phyloP scores from a whole-genome alignment of 64 coral and sea anemone genomes.

The Exaiptasia diaphana region DNA sequence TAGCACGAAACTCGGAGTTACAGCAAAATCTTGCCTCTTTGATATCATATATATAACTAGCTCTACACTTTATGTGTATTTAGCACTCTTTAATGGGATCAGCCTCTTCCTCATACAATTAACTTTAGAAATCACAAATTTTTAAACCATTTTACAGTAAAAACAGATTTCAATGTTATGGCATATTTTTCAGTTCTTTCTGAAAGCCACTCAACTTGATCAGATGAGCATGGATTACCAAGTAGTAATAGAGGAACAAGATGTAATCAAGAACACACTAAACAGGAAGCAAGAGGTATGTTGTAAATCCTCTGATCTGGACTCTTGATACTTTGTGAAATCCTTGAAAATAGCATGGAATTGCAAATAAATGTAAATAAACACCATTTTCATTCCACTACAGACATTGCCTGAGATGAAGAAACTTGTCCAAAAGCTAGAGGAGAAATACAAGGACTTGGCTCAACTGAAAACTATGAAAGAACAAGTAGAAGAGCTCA shows the following conservation, averaged over 20 bases:
- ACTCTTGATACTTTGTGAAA: too few species aligned
- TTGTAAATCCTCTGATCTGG: neutral
- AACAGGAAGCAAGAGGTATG: constrained; percentile 74
- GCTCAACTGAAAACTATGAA: constrained; percentile 90
- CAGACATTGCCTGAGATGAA: constrained; percentile 62
- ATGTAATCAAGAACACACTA: constrained; percentile 71
- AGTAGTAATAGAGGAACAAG: constrained; percentile 72
- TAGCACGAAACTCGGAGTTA: too few species aligned
- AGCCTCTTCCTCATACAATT: too few species aligned
- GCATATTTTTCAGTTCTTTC: constrained; percentile 73
- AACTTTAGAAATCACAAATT: too few species aligned
- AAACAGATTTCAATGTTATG: too few species aligned
- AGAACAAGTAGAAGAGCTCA: constrained; percentile 83
- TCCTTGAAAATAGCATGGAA: too few species aligned
- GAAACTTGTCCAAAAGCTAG: constrained; percentile 54
- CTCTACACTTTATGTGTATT: too few species aligned
- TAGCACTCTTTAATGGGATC: too few species aligned
- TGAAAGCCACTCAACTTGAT: constrained; percentile 83
- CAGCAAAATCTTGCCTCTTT: too few species aligned
- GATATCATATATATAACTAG: too few species aligned
- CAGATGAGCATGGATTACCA: constrained; percentile 92
- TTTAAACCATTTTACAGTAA: too few species aligned
- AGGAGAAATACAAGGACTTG: constrained; percentile 92
- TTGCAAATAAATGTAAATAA: too few species aligned
- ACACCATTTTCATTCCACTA: neutral